Conservation (phyloP, 1,140 invertebrate species). For the Cydia pomonella region DNA sequence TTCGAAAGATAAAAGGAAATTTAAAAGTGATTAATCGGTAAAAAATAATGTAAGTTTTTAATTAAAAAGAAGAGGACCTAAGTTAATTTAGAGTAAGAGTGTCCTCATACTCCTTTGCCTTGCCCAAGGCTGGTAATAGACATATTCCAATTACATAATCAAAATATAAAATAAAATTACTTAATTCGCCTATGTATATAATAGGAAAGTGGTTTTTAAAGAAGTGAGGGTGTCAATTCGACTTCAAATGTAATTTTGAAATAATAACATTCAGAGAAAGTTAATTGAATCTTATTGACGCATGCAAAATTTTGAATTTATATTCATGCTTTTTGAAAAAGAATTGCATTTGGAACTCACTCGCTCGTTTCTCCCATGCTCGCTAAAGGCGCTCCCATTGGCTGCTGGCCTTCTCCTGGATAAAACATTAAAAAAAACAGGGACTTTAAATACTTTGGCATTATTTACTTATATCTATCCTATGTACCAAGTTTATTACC, state of each 20-base stretch:
- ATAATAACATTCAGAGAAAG: background rate
- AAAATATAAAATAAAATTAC: too few species aligned
- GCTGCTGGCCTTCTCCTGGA: conserved; percentile 68
- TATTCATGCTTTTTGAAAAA: background rate
- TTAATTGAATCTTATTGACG: background rate
- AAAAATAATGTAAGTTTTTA: too few species aligned
- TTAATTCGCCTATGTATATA: too few species aligned
- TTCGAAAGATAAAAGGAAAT: background rate
- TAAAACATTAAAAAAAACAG: conserved; percentile 14
- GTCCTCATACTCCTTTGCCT: too few species aligned
- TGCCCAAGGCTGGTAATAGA: too few species aligned
- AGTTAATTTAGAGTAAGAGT: too few species aligned
- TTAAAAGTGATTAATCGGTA: too few species aligned
- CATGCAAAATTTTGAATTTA: conserved; percentile 14
- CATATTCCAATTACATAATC: too few species aligned
- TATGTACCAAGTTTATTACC: too few species aligned
- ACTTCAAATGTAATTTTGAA: background rate
- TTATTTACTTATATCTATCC: too few species aligned
- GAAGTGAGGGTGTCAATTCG: conserved; percentile 13
- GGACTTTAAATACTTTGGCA: background rate
- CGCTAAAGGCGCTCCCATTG: conserved; percentile 81
- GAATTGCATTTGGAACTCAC: conserved; percentile 68
- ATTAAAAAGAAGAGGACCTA: too few species aligned
- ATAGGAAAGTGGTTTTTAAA: background rate
- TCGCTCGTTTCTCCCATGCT: conserved; percentile 83